Percentiles rank a stretch among this genome's conserved stretches.
These are phyloP conservation scores for Mobula hypostoma DNA, from an alignment of 2,113 vertebrate genomes.

Conservation along the genomic window DNA sequence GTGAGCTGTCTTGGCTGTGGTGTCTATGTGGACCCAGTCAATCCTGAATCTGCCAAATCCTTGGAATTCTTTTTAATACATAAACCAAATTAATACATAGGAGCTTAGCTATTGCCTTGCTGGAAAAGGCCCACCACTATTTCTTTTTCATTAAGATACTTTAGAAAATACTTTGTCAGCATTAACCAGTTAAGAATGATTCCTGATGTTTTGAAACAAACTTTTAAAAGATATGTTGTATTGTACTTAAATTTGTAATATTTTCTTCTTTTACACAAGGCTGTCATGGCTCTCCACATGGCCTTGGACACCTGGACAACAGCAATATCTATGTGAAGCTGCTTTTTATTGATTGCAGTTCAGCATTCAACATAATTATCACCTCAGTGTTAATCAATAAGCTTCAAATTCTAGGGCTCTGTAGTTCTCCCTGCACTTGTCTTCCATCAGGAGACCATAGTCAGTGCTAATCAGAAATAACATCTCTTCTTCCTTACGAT, in stretches of 20 bases:
- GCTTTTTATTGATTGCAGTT: no score
- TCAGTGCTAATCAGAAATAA: no score
- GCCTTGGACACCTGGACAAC: no score
- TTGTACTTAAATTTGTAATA: background rate
- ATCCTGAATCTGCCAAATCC: background rate
- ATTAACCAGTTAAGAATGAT: background rate
- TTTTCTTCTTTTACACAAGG: background rate
- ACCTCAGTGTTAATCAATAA: no score
- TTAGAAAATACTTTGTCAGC: background rate
- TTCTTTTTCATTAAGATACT: background rate
- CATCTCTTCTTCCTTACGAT: no score
- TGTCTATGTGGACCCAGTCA: no score
- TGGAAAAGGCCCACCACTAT: background rate
- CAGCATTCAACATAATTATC: no score
- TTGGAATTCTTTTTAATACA: background rate
- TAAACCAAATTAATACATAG: background rate
- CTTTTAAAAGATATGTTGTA: background rate
- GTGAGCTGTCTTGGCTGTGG: no score
- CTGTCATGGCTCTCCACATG: background rate
- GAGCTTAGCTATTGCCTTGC: background rate
- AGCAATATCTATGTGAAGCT: no score
- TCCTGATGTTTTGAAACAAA: background rate
- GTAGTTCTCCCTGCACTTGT: no score
- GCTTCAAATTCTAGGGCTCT: no score
- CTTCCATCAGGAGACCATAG: no score